Percentiles rank a stretch among this genome's conserved stretches.
phyloP scores from a whole-genome alignment of 2,113 vertebrate species.

The Siniperca knerii region DNA sequence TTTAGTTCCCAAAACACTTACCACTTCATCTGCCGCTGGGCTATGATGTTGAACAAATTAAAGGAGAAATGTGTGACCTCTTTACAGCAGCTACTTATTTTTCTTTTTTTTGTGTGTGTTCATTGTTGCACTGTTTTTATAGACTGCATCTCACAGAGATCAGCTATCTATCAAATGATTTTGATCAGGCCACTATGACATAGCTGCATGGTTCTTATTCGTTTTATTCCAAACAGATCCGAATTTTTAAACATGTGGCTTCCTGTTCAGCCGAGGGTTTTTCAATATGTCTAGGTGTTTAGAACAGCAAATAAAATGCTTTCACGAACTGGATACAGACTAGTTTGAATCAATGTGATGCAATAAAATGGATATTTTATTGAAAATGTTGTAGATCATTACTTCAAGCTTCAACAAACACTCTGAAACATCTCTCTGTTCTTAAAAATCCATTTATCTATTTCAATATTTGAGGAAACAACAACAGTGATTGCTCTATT shows the following conservation, averaged over 20 bases:
- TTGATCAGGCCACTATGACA: neutral
- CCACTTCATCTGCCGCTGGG: slow-evolving; percentile 20
- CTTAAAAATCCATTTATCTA: slow-evolving; percentile 19
- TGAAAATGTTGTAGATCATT: slow-evolving; percentile 10
- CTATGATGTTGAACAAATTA: slow-evolving; percentile 41
- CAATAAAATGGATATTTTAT: neutral
- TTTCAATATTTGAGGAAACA: slow-evolving; percentile 1
- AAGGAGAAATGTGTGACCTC: slow-evolving; percentile 15
- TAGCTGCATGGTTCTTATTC: neutral
- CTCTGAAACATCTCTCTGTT: neutral
- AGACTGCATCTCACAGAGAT: neutral
- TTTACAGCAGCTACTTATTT: slow-evolving; percentile 21
- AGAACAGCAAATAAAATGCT: neutral
- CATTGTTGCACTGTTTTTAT: neutral
- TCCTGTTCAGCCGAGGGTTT: neutral
- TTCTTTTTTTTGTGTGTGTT: neutral
- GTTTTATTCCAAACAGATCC: neutral
- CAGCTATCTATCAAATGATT: neutral
- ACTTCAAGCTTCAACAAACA: neutral
- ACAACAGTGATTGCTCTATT: slow-evolving; percentile 5
- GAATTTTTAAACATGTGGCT: neutral
- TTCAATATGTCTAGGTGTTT: neutral
- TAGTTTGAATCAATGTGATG: neutral
- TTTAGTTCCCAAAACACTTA: slow-evolving; percentile 15
- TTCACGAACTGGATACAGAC: neutral